Percentiles rank a stretch among this genome's conserved stretches.
These are phyloP conservation scores for Enteromius paludinosus DNA, from an alignment of 2,797 vertebrate species.

Conservation along the genomic window DNA sequence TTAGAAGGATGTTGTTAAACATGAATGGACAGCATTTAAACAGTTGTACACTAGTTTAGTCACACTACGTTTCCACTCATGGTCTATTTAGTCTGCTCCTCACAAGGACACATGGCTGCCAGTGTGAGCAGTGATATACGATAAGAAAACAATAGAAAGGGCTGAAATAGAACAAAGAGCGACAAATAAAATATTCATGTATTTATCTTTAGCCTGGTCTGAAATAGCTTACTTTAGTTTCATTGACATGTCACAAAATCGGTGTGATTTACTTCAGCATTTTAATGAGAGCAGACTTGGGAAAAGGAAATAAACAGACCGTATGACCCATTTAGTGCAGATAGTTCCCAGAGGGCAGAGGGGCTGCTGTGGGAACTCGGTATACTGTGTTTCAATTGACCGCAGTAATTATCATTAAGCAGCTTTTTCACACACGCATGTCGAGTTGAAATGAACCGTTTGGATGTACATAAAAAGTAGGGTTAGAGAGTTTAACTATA, in stretches of 20 bases:
- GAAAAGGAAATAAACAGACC: conserved; percentile 56
- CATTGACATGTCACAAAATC: conserved; percentile 13
- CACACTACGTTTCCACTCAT: conserved; percentile 28
- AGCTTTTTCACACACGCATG: neutral
- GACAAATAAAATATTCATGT: neutral
- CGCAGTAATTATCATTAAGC: conserved; percentile 14
- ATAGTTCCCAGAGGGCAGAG: conserved; percentile 52
- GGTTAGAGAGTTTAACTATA: neutral
- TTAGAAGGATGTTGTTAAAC: conserved; percentile 5
- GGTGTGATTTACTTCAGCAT: conserved; percentile 20
- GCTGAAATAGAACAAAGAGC: conserved; percentile 20
- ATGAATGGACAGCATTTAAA: conserved; percentile 27
- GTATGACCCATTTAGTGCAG: conserved; percentile 53
- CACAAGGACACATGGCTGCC: conserved; percentile 24
- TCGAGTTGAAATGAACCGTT: neutral
- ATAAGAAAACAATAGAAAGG: conserved; percentile 33
- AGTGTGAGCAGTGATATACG: neutral
- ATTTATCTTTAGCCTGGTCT: neutral
- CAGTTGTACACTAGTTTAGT: conserved; percentile 14
- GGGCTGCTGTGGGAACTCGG: conserved; percentile 44
- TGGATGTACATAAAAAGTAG: neutral
- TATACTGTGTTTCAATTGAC: neutral
- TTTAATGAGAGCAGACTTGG: conserved; percentile 49
- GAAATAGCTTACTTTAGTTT: conserved; percentile 12
- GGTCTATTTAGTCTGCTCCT: neutral